These are phyloP conservation scores for Troglohyphantes excavatus DNA, from an alignment of 2,888 invertebrate species.

Conservation along the genomic window DNA sequence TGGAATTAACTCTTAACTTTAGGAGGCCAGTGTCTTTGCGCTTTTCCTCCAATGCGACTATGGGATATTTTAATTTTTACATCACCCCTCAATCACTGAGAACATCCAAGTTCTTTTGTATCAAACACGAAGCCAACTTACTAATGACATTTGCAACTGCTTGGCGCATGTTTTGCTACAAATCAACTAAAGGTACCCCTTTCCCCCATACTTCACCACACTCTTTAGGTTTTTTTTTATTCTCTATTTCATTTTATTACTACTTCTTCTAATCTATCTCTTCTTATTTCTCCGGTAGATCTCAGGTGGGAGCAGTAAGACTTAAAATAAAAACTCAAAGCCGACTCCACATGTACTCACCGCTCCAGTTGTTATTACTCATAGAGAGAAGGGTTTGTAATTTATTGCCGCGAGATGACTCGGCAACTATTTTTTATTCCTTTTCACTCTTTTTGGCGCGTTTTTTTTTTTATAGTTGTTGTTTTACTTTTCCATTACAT, in stretches of 20 bases:
- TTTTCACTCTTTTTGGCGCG: neutral
- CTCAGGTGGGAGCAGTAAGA: slow-evolving; percentile 70
- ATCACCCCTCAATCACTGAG: slow-evolving; percentile 20
- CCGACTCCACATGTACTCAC: slow-evolving; percentile 48
- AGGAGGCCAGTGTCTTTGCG: too few relatives aligned
- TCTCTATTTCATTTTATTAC: slow-evolving; percentile 65
- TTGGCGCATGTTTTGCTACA: slow-evolving; percentile 78
- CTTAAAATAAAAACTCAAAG: slow-evolving; percentile 62
- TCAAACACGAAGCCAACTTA: slow-evolving; percentile 63
- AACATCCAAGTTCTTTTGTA: slow-evolving; percentile 30
- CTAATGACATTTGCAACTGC: slow-evolving; percentile 76
- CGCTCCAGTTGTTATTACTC: slow-evolving; percentile 69
- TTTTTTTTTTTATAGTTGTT: slow-evolving; percentile 25
- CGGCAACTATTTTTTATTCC: slow-evolving; percentile 1
- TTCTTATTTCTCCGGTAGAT: slow-evolving; percentile 16
- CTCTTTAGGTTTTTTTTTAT: slow-evolving; percentile 43
- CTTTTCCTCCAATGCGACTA: too few relatives aligned
- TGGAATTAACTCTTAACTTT: too few relatives aligned
- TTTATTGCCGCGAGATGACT: slow-evolving; percentile 58
- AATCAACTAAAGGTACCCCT: slow-evolving; percentile 68
- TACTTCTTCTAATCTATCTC: slow-evolving; percentile 47
- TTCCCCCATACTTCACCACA: slow-evolving; percentile 2
- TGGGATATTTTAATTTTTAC: slow-evolving; percentile 47
- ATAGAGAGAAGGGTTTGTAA: slow-evolving; percentile 54
- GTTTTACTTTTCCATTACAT: slow-evolving; percentile 61